Conservation (phyloP, 64 coral and sea anemone species). For the Actinia equina region DNA sequence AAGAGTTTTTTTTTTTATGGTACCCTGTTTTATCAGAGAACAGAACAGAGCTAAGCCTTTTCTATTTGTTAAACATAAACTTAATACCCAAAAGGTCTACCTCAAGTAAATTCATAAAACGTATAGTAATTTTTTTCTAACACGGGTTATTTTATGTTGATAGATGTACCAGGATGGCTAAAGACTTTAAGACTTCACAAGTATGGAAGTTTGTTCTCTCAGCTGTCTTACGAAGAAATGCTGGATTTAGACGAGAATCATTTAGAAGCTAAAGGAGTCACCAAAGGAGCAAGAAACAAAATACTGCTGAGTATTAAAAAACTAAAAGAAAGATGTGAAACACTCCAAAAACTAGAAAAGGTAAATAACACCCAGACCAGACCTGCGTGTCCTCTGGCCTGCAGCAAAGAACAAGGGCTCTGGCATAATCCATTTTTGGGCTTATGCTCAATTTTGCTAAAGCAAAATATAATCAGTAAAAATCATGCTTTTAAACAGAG, state of each 20-base stretch:
- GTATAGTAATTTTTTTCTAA: background rate
- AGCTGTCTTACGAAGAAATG: constrained; percentile 97
- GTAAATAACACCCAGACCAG: constrained; percentile 6
- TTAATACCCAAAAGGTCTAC: too few relatives aligned
- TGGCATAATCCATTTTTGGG: too few relatives aligned
- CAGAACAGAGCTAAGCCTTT: too few relatives aligned
- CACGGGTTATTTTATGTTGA: background rate
- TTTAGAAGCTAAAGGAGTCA: constrained; percentile 82
- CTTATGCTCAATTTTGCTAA: too few relatives aligned
- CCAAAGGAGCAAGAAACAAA: constrained; percentile 93
- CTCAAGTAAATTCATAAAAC: too few relatives aligned
- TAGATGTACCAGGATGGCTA: constrained; percentile 64
- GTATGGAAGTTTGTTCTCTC: constrained; percentile 81
- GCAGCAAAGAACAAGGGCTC: too few relatives aligned
- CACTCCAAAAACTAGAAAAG: constrained; percentile 76
- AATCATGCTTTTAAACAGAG: too few relatives aligned
- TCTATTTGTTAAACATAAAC: too few relatives aligned
- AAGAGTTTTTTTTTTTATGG: too few relatives aligned
- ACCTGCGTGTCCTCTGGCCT: too few relatives aligned
- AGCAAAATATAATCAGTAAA: too few relatives aligned
- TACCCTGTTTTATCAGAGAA: too few relatives aligned
- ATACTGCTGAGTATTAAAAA: constrained; percentile 89
- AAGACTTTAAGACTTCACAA: constrained; percentile 95
- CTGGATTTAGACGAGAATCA: constrained; percentile 61
- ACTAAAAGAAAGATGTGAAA: constrained; percentile 65